Base-by-base conservation (phyloP, 1,140 invertebrate genomes). In the Zaprionus lachaisei region DNA sequence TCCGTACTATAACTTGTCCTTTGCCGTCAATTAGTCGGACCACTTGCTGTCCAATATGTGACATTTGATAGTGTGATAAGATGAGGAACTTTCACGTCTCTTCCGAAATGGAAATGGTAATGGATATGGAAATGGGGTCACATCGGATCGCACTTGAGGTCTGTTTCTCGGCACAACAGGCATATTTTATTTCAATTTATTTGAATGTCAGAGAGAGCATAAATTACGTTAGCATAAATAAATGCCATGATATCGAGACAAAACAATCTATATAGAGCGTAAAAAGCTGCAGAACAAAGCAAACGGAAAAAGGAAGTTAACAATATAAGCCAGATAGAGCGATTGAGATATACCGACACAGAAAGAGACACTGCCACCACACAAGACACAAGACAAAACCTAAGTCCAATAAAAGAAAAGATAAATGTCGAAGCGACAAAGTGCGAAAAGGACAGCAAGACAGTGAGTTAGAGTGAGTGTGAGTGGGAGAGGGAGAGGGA, bases 281-380 rank as follows among this genome's bases (percentile, higher is more conserved):
- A 83, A 77, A 82, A 67, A 75, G 74, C 78, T 75, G 67, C 41
- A 20, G 41, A 65, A 77, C 70, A 76, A 80, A 79, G 55, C 31
- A 73, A 81, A 74, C 85, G 81, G 84, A 90, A 89, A 87, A 81
- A 89, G 84, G 84, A 89, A 89, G 84, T 89, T 90, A 89, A 89
- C 84, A 84, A 89, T 84, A 89, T 90, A 89, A 89, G 84, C 85
- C 84, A 89, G 84, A 89, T 89, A 89, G 84, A 83, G 73, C 82
- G 78, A 87, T 87, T 79, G 84, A 87, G 81, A 77, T 66, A 85
- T 81, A 65, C 69, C 77, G 81, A 20, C 61, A 44, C 9, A 44
- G 66, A 71, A 26, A 73, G 56, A 77, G 55, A 69, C 65, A 69
- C 47, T 63, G 65, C 6, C 55, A 70, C 44, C 57, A 51, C 24